Evolutionary conservation across 2,888 invertebrate species (phyloP), one percentile per base, ranked within the genome.

Genomic region (Tinea trinotella): DNA sequence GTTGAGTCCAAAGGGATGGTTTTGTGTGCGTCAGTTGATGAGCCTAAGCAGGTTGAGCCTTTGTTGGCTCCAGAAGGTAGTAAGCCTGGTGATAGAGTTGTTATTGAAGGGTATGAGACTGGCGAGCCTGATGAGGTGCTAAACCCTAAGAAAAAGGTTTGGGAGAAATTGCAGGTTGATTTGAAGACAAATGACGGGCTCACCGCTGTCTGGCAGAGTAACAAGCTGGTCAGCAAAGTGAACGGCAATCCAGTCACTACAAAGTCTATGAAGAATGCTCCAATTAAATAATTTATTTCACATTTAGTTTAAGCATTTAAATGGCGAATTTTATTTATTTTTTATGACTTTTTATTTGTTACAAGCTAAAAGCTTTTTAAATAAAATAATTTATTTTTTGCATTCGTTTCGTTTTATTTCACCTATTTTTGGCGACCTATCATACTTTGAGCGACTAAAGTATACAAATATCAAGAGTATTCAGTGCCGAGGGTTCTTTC

Each of bases 121-220:
- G 94, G 94, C 15, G 86, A 87, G 53, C 92, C 96, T 1, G 97
- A 97, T 77, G 92, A 92, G 20, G 91, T 95, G 58, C 81, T 98
- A 1, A 97, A 98, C 76, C 97, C 97, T 0, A 98, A 98, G 77
- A 98, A 98, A 81, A 98, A 98, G 87, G 87, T 96, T n/a, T 98
- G 97, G 97, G 97, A 97, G 64, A 96, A 95, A 74, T 74, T 97
- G 36, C 95, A 96, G 75, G 88, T 86, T 17, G 93, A 94, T 73
- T 85, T 95, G 17, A 90, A 92, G 70, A 92, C 92, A 1, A 92
- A 91, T 76, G 78, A 86, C 1, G 88, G 87, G 50, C 89, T 93
- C 57, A 72, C 91, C 59, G 97, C 95, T 50, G 91, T 93, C 54
- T 98, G 97, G 97, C 93, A 93, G 76, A 93, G 92, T 18, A 93